Percentiles rank a stretch among this genome's conserved stretches.
These are phyloP conservation scores for Zonotrichia albicollis DNA, from an alignment of 2,797 vertebrate genomes.

Conservation along the genomic window DNA sequence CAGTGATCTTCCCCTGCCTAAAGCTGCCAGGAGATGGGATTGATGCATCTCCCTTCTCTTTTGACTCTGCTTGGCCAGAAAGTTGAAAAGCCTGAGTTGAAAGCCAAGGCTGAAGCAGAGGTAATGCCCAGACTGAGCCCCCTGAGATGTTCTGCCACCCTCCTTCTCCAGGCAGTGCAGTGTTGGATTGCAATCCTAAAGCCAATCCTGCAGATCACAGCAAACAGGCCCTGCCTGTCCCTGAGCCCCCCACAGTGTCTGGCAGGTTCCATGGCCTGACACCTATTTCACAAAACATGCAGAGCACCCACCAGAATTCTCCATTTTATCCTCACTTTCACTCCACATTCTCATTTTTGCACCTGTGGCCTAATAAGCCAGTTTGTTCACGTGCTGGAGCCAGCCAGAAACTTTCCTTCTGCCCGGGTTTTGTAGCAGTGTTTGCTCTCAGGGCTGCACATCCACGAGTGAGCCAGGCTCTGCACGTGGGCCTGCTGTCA, in stretches of 20 bases:
- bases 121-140: neutral
- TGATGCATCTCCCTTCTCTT: neutral
- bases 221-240: neutral
- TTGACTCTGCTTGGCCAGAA: neutral
- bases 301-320: neutral
- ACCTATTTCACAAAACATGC: neutral
- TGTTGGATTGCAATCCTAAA: neutral
- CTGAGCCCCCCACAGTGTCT: neutral
- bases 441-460: neutral
- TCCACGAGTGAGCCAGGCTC: neutral
- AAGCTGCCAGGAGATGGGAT: neutral
- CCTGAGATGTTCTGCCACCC: neutral
- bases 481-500: neutral
- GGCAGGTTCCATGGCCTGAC: neutral
- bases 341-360: neutral
- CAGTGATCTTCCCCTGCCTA: neutral
- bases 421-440: neutral
- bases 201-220: neutral
- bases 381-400: conserved; percentile 44
- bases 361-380: conserved; percentile 31
- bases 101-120: neutral
- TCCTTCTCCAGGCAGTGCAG: neutral
- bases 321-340: conserved; percentile 17
- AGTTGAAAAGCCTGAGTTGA: neutral
- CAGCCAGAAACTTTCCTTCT: neutral